Conservation (phyloP, 2,888 invertebrate genomes). For the Agonopterix subpropinquella region DNA sequence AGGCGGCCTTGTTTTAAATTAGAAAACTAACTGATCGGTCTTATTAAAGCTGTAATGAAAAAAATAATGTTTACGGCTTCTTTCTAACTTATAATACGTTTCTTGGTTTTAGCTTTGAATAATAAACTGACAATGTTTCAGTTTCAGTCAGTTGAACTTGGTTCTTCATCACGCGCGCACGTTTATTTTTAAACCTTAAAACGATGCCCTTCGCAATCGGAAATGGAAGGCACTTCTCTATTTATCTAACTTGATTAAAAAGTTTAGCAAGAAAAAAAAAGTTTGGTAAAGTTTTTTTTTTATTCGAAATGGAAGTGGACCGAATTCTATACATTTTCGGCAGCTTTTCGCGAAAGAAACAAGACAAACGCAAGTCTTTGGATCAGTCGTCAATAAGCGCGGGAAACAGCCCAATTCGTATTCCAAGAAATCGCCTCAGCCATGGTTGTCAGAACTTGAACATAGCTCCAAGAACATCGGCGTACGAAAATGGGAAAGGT, state of each 20-base stretch:
- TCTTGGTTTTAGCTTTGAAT: too few relatives aligned
- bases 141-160: too few relatives aligned
- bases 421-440: conserved; percentile 39
- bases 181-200: background rate
- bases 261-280: background rate
- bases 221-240: background rate
- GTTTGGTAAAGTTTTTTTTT: background rate
- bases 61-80: too few relatives aligned
- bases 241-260: too few relatives aligned
- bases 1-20: too few relatives aligned
- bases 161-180: too few relatives aligned
- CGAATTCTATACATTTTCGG: conserved; percentile 78
- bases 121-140: too few relatives aligned
- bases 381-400: conserved; percentile 64
- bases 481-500: conserved; percentile 35
- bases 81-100: too few relatives aligned
- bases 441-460: conserved; percentile 29
- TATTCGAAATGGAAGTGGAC: conserved; percentile 73
- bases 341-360: conserved; percentile 75
- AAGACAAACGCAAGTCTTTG: conserved; percentile 69
- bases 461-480: conserved; percentile 54
- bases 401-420: conserved; percentile 57
- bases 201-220: background rate
- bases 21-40: too few relatives aligned
- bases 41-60: too few relatives aligned